Evolutionary conservation across 1,140 invertebrate genomes (phyloP).

Genomic region (Pseudomyrmex dendroicus): DNA sequence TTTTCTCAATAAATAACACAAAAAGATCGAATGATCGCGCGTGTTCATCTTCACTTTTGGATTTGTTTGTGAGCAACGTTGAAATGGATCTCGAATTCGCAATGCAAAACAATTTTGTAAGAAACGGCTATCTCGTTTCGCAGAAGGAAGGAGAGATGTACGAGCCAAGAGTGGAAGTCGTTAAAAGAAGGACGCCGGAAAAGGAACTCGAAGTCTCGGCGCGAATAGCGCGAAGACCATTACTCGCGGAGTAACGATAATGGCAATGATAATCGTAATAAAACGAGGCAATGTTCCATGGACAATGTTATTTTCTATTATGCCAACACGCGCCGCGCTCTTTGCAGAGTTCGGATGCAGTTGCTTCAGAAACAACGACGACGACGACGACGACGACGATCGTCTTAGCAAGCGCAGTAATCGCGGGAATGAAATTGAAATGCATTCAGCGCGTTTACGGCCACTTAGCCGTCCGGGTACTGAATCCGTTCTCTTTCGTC

Average conservation of each 20-base stretch:
- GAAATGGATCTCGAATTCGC: slow-evolving; percentile 13
- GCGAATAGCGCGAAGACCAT: slow-evolving; percentile 25
- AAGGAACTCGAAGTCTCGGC: background rate
- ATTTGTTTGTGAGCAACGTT: slow-evolving; percentile 15
- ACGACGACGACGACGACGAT: slow-evolving; percentile 35
- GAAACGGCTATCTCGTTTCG: no score
- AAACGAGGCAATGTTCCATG: slow-evolving; percentile 62
- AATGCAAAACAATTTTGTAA: slow-evolving; percentile 4
- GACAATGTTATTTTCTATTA: slow-evolving; percentile 72
- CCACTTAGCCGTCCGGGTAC: slow-evolving; percentile 55
- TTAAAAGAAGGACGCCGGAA: background rate
- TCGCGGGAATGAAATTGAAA: slow-evolving; percentile 72
- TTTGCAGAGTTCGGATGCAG: background rate
- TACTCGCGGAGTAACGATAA: slow-evolving; percentile 69
- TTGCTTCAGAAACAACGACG: background rate
- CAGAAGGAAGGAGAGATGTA: background rate
- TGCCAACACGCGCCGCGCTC: slow-evolving; percentile 4
- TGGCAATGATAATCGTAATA: slow-evolving; percentile 73
- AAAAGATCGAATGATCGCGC: background rate
- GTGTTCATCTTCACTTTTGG: background rate
- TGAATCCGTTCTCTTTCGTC: slow-evolving; percentile 16
- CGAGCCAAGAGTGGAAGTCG: background rate
- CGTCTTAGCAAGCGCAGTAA: slow-evolving; percentile 60
- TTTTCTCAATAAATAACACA: background rate
- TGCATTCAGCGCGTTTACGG: slow-evolving; percentile 67